Evolutionary conservation across 2,888 invertebrate species (phyloP).

Genomic region (Phortica magna): DNA sequence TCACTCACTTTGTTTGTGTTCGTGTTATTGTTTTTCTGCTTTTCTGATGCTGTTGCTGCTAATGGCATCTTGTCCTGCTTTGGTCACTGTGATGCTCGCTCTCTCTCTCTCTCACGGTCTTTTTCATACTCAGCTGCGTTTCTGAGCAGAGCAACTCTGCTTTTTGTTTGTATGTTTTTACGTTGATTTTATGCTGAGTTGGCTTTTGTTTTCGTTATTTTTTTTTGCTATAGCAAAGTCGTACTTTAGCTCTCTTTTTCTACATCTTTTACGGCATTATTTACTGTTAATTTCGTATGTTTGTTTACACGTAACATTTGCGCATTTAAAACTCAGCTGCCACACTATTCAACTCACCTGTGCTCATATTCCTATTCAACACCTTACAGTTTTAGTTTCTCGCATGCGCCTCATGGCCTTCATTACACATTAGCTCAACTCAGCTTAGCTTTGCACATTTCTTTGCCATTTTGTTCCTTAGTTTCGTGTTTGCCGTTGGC

Average conservation of each 20-base stretch:
- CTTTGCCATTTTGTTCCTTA: no score
- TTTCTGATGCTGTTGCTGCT: not conserved
- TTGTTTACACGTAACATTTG: not conserved
- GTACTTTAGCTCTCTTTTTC: not conserved
- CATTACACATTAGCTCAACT: no score
- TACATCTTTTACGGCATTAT: not conserved
- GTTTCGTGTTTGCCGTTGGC: no score
- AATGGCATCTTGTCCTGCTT: no score
- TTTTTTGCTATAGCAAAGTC: not conserved
- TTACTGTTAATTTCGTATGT: not conserved
- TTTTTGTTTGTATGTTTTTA: not conserved
- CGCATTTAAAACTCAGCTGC: no score
- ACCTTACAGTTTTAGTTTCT: no score
- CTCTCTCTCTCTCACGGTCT: not conserved
- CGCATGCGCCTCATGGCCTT: no score
- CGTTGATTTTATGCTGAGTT: not conserved
- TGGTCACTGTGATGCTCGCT: not conserved
- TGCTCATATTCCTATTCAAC: no score
- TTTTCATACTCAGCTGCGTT: not conserved
- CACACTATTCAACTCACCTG: no score
- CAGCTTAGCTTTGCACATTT: no score
- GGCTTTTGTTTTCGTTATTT: not conserved
- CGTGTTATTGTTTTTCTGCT: not conserved
- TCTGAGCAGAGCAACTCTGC: not conserved
- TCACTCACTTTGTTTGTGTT: slow-evolving; percentile 1